Evolutionary conservation across 1,140 invertebrate genomes (phyloP).

Genomic region (Drosophila hydei): DNA sequence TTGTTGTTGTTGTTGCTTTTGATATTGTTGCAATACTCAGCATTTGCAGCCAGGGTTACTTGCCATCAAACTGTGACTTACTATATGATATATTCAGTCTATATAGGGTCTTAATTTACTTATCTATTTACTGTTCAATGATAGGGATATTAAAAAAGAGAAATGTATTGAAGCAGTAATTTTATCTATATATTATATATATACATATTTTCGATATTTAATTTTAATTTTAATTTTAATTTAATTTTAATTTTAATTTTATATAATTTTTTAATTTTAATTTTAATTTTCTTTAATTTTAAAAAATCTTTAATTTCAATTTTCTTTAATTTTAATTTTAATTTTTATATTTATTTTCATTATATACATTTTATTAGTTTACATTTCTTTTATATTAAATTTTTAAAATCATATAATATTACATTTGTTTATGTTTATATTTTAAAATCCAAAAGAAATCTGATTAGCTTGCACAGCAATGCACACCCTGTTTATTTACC

Average conservation of each 20-base stretch:
- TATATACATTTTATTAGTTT: too few species aligned
- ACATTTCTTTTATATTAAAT: too few species aligned
- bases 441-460: too few species aligned
- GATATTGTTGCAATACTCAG: conserved; percentile 74
- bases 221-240: too few species aligned
- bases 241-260: too few species aligned
- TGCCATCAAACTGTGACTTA: conserved; percentile 15
- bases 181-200: too few species aligned
- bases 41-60: conserved; percentile 51
- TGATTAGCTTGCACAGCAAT: not conserved
- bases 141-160: too few species aligned
- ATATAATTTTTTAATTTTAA: not conserved
- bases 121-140: not conserved
- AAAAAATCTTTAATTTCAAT: not conserved
- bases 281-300: not conserved
- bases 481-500: conserved; percentile 35
- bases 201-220: too few species aligned
- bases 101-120: not conserved
- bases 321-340: not conserved
- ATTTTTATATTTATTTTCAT: conserved; percentile 1
- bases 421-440: not conserved
- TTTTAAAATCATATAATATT: too few species aligned
- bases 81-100: not conserved
- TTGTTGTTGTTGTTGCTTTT: conserved; percentile 34
- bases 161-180: too few species aligned